These are phyloP conservation scores for Symphodus melops DNA, from an alignment of 2,113 vertebrate species.

Conservation along the genomic window DNA sequence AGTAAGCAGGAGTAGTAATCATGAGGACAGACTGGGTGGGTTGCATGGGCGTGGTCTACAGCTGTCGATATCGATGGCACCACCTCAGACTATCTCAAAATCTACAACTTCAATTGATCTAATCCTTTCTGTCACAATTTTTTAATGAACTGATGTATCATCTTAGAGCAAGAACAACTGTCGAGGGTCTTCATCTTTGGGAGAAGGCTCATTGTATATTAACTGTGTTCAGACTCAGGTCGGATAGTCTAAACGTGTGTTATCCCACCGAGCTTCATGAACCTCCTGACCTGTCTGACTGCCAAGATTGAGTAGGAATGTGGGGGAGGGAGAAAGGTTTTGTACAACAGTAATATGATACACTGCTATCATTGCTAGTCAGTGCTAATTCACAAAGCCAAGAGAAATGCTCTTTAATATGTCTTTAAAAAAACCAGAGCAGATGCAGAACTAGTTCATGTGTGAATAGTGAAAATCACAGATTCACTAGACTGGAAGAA, in stretches of 20 bases:
- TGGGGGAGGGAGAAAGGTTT: not conserved
- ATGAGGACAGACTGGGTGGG: not conserved
- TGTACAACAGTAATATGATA: not conserved
- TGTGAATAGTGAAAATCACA: not conserved
- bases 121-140: not conserved
- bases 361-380: not conserved
- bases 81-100: slow-evolving; percentile 4
- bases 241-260: slow-evolving; percentile 13
- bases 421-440: not conserved
- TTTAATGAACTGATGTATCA: not conserved
- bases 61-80: slow-evolving; percentile 22
- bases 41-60: slow-evolving; percentile 28
- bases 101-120: not conserved
- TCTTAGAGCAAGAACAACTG: not conserved
- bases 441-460: slow-evolving; percentile 6
- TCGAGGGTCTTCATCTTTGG: not conserved
- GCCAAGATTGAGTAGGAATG: slow-evolving; percentile 1
- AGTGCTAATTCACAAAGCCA: not conserved
- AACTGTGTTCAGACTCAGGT: not conserved
- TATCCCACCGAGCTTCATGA: slow-evolving; percentile 21
- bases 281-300: slow-evolving; percentile 14
- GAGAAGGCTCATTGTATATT: not conserved
- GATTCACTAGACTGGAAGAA: slow-evolving; percentile 5
- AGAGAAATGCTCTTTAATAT: not conserved
- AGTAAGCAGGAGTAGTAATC: slow-evolving; percentile 15